Base-by-base conservation (phyloP, 2,797 vertebrate species). In the Eulemur mongoz region DNA sequence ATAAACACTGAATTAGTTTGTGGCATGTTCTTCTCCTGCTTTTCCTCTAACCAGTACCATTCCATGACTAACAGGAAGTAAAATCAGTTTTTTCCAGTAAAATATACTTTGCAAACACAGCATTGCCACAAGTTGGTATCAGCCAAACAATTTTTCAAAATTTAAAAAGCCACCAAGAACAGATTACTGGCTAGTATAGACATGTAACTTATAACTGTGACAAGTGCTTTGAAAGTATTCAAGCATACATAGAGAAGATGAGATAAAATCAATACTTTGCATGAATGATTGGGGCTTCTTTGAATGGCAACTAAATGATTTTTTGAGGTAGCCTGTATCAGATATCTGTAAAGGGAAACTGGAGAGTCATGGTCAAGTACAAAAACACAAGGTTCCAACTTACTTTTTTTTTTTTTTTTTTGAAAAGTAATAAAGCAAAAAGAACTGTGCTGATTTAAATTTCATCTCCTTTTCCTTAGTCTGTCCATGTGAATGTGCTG, bases 401-500 rank as follows among this genome's bases (percentile, higher is more conserved):
- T 93, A 95, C 54, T 82, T 69, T 18, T 32, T 35, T 93, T 84
- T 92, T 54, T 69, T 89, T 83, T 59, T 91, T 65, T 87, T 89
- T 88, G 40, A 82, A 88, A 95, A 90, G 70, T 94, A 93, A 96
- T 97, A 98, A 96, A 94, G 82, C 54, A 59, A 78, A 73, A 95
- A 92, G 90, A 93, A 90, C 78, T 81, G 65, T 97, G 96, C 96
- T 98, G 97, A 98, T 94, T 95, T 89, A 96, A 96, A 96, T 98
- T 94, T 98, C 97, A 97, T 98, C 97, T 98, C 97, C 97, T 98
- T 98, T 98, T 98, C 96, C 97, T 97, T 97, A 98, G 97, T 98
- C 97, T 98, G 91, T 97, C 97, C 97, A 97, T 98, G 97, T 96
- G 97, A 98, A 95, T 97, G 96, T 97, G 96, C 97, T 98, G 97